Evolutionary conservation across 2,888 invertebrate genomes (phyloP), one percentile per base, ranked within the genome.

Genomic region (Dysmachus trigonus): DNA sequence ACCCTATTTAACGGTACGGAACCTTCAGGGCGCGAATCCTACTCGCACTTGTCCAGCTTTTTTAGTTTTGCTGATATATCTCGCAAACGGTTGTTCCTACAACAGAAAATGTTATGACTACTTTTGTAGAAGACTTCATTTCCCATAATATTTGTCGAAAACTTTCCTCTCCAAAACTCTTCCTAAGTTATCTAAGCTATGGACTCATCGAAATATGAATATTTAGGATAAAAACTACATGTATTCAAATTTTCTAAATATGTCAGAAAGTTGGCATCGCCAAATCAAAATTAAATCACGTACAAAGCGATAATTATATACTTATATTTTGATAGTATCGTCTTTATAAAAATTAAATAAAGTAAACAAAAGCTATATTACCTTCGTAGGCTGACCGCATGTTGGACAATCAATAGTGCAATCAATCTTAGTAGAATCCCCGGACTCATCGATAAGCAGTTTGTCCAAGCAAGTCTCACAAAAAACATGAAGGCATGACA

Each of bases 401-500:
- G 95, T 94, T 35, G 96, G 96, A 90, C 97, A 97, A 89, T 94
- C 93, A 87, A 97, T 94, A 88, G 94, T 93, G 89, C 94, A 93
- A 92, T 94, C 94, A 89, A 93, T 93, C 90, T 94, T 94, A 72
- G 94, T 93, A 81, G 94, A 93, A 91, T 95, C 95, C 71, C 95
- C 95, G 53, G 94, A 95, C 91, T 95, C 95, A 89, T 95, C 95
- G 88, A 95, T 94, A 90, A 96, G 93, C 90, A 96, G 93, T 91
- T 96, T 96, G 91, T 96, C 95, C 90, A 99, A 94, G 93, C 98
- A 99, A 89, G 95, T 94, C 93, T 98, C 97, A 93, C 98, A 99
- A 93, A 98, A 98, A 83, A 97, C 97, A 93, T 99, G 98, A 91
- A 99, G 95, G 93, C 98, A 99, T 90, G 96, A 95, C 90, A 99